phyloP scores from a whole-genome alignment of 2,888 invertebrate species.

The Spicauda simplicius region DNA sequence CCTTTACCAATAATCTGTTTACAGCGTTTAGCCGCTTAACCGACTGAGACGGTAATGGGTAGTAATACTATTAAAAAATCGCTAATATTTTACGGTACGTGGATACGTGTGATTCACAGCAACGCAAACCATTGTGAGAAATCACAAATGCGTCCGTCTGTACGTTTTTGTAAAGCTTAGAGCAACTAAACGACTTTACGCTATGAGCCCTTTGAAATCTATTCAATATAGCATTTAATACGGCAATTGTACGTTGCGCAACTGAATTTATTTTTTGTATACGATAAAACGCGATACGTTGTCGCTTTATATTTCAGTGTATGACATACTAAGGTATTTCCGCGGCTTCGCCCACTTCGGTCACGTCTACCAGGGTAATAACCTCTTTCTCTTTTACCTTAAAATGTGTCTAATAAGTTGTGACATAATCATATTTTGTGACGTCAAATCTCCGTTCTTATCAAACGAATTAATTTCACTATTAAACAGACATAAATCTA shows the following conservation, averaged over 20 bases:
- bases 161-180: neutral
- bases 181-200: neutral
- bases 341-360: too few relatives aligned
- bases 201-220: neutral
- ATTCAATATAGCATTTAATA: neutral
- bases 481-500: too few relatives aligned
- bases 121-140: constrained; percentile 8
- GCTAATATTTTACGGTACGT: constrained; percentile 22
- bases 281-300: too few relatives aligned
- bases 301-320: too few relatives aligned
- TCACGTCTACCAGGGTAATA: too few relatives aligned
- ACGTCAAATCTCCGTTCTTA: too few relatives aligned
- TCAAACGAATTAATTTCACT: too few relatives aligned
- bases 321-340: too few relatives aligned
- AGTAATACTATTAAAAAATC: constrained; percentile 26
- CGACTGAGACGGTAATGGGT: constrained; percentile 34
- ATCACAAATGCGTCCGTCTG: neutral
- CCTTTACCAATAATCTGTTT: constrained; percentile 25
- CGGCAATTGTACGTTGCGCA: neutral
- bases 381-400: too few relatives aligned
- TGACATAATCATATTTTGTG: too few relatives aligned
- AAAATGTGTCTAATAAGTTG: too few relatives aligned
- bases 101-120: constrained; percentile 22
- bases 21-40: constrained; percentile 32
- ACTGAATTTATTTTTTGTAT: neutral